Conservation (phyloP, 1,140 invertebrate species). For the Condylostylus longicornis region DNA sequence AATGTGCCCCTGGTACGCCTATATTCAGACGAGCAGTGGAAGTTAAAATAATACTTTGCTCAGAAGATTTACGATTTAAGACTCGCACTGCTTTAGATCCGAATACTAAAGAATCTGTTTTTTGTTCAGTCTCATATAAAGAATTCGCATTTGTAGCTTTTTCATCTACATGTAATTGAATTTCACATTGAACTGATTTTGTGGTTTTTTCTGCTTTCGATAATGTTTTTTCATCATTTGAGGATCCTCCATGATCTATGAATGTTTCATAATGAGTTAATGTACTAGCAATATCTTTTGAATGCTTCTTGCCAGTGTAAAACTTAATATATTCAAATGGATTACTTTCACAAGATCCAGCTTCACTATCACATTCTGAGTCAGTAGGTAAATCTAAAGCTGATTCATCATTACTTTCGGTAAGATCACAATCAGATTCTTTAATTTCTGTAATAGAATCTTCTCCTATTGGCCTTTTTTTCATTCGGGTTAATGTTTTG, state of each 20-base stretch:
- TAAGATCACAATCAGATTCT: no score
- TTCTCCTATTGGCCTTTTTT: slow-evolving; percentile 8
- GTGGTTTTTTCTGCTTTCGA: background rate
- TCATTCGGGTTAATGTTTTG: slow-evolving; percentile 7
- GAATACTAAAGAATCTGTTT: slow-evolving; percentile 26
- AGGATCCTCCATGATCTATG: slow-evolving; percentile 31
- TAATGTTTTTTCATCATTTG: background rate
- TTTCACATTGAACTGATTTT: slow-evolving; percentile 20
- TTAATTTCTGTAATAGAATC: no score
- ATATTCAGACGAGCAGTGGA: slow-evolving; percentile 34
- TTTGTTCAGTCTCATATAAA: slow-evolving; percentile 13
- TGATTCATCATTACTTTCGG: no score
- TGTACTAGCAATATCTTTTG: slow-evolving; percentile 17
- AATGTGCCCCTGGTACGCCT: slow-evolving; percentile 6
- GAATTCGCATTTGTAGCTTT: slow-evolving; percentile 7
- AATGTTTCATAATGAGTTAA: slow-evolving; percentile 32
- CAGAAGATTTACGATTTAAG: slow-evolving; percentile 19
- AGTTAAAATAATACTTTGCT: slow-evolving; percentile 29
- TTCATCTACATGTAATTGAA: slow-evolving; percentile 21
- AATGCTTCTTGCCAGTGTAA: slow-evolving; percentile 35
- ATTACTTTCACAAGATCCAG: slow-evolving; percentile 38
- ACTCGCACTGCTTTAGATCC: slow-evolving; percentile 24
- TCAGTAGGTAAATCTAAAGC: slow-evolving; percentile 35
- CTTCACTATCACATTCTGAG: slow-evolving; percentile 20
- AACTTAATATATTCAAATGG: slow-evolving; percentile 48